phyloP scores from a whole-genome alignment of 2,888 invertebrate genomes.

The Asteroscopus sphinx region DNA sequence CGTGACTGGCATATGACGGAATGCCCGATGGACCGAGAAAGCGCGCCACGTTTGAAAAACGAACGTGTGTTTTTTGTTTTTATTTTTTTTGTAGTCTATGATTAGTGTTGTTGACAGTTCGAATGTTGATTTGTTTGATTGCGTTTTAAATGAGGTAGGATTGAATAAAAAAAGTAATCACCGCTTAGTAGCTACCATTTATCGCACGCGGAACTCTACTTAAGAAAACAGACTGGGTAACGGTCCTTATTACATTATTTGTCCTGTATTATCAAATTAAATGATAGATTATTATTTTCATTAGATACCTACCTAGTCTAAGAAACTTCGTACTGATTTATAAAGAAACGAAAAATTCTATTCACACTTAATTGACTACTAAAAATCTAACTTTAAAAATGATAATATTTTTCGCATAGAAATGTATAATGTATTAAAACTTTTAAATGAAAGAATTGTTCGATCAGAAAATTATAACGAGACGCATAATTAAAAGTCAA shows the following conservation, averaged over 20 bases:
- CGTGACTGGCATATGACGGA: slow-evolving; percentile 87
- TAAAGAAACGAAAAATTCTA: not conserved
- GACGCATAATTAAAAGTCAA: slow-evolving; percentile 77
- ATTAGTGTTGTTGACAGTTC: slow-evolving; percentile 59
- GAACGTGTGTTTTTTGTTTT: slow-evolving; percentile 66
- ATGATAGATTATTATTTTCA: not conserved
- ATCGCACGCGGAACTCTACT: not conserved
- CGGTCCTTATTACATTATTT: too few relatives aligned
- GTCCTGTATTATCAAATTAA: too few relatives aligned
- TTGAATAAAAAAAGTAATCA: not conserved
- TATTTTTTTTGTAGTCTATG: slow-evolving; percentile 66
- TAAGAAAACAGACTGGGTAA: not conserved
- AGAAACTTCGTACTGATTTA: not conserved
- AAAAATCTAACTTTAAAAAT: slow-evolving; percentile 5
- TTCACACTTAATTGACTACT: slow-evolving; percentile 3
- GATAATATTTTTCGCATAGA: slow-evolving; percentile 13
- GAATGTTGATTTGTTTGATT: slow-evolving; percentile 34
- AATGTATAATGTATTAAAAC: slow-evolving; percentile 25
- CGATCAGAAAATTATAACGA: slow-evolving; percentile 82
- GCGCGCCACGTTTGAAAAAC: slow-evolving; percentile 83
- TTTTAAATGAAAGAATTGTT: slow-evolving; percentile 63
- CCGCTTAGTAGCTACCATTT: not conserved
- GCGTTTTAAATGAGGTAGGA: slow-evolving; percentile 10
- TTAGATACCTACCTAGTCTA: not conserved
- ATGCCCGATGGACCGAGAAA: slow-evolving; percentile 89